Evolutionary conservation across 2,888 invertebrate genomes (phyloP).

Genomic region (Parnassius glacialis): DNA sequence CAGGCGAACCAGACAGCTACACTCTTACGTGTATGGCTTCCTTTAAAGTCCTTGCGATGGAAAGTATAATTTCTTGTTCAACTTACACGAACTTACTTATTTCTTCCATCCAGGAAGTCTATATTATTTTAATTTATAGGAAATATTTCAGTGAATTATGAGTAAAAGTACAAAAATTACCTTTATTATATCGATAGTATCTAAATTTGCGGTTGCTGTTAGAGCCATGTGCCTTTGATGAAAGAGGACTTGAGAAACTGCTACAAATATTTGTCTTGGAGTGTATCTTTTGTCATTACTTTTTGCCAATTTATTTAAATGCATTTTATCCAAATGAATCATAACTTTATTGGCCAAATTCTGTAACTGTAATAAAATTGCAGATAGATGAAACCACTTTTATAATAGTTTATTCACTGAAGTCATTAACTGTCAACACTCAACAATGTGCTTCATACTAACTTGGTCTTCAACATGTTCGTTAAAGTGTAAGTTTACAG

Average conservation of each 20-base stretch:
- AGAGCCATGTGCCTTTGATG: slow-evolving; percentile 40
- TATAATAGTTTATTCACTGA: neutral
- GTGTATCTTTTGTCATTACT: slow-evolving; percentile 23
- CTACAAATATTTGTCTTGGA: slow-evolving; percentile 42
- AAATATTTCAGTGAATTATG: too few relatives aligned
- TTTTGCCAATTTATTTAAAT: slow-evolving; percentile 12
- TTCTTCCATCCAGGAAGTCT: too few relatives aligned
- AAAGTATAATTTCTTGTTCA: too few relatives aligned
- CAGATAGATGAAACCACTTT: neutral
- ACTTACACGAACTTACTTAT: too few relatives aligned
- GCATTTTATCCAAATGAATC: slow-evolving; percentile 28
- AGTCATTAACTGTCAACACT: neutral
- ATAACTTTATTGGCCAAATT: slow-evolving; percentile 38
- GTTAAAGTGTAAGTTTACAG: slow-evolving; percentile 44
- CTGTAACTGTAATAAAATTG: slow-evolving; percentile 36
- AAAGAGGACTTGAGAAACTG: slow-evolving; percentile 51
- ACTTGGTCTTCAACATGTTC: slow-evolving; percentile 46
- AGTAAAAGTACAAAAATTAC: slow-evolving; percentile 41
- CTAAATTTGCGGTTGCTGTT: slow-evolving; percentile 40
- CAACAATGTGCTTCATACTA: slow-evolving; percentile 26
- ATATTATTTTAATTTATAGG: too few relatives aligned
- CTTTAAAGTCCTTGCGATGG: too few relatives aligned
- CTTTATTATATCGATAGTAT: slow-evolving; percentile 50
- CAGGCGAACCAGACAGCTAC: too few relatives aligned
- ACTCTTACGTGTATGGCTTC: too few relatives aligned